Base-by-base conservation (phyloP, 2,888 invertebrate genomes). In the Caenorhabditis sinica region DNA sequence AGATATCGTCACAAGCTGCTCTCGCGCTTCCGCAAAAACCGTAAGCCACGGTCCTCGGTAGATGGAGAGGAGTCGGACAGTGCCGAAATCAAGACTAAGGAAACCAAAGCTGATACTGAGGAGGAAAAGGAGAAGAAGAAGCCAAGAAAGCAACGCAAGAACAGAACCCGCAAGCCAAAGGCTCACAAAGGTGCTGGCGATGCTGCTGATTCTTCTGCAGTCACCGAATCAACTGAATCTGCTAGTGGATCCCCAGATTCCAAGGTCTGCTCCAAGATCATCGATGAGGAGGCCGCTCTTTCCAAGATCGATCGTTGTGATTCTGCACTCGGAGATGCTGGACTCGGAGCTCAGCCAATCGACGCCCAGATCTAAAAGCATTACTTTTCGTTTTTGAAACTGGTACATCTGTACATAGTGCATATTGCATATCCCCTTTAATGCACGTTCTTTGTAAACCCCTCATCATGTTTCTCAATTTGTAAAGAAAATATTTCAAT, bases 1-100 rank as follows among this genome's bases (percentile, higher is more conserved):
- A 86, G 85, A 56, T 80, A 83, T 65, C 82, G 85, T 30, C 77
- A 82, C 53, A 28, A 69, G 58, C 82, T 86, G 25, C 85, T 86
- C 43, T 82, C 85, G n/a, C 85, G 82, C 23, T 85, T 82, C 82
- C 85, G 80, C 68, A 80, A 71, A 45, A 75, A 75, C 45, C 79
- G 82, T 36, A 76, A 72, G 53, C 76, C 81, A 28, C 82, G 77
- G 69, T 15, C 5, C 2, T 68, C 72, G 15, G 71, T 74, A 6
- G 75, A 51, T 40, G 68, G 65, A 20, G 85, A 72, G 40, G 73
- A 72, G n/a, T 45, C 60, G 13, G 51, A 65, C 6, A 43, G 33
- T 25, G 17, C 61, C 17, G 63, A 75, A 5, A 30, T 33, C 45
- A 61, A 69, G 11, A 20, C 61, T 17, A 45, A 72, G 20, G 68